Evolutionary conservation across 1,140 invertebrate genomes (phyloP).

Genomic region (Papilio xuthus): DNA sequence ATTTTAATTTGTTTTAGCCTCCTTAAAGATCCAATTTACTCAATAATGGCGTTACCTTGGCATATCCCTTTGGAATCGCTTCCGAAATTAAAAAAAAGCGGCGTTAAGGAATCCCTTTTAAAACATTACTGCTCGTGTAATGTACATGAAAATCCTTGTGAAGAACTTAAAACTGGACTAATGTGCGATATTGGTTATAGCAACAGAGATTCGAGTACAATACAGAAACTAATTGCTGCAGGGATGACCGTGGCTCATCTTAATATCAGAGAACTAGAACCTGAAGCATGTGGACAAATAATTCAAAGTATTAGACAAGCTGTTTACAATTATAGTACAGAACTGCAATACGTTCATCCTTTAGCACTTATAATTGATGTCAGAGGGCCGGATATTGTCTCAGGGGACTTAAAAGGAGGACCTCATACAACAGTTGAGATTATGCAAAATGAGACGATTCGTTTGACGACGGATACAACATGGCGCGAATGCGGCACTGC

Average conservation of each 20-base stretch:
- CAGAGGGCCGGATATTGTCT: constrained; percentile 74
- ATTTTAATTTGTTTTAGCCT: not conserved
- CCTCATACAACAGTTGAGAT: constrained; percentile 61
- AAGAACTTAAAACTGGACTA: constrained; percentile 75
- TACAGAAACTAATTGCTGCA: constrained; percentile 72
- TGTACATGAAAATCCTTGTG: constrained; percentile 67
- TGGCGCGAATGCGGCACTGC: constrained; percentile 73
- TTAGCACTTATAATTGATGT: constrained; percentile 76
- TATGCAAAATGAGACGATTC: constrained; percentile 56
- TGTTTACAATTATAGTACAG: constrained; percentile 75
- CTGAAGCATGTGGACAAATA: constrained; percentile 71
- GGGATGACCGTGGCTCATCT: constrained; percentile 76
- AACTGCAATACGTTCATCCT: constrained; percentile 76
- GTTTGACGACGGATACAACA: constrained; percentile 67
- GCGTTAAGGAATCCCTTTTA: constrained; percentile 56
- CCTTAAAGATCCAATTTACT: not conserved
- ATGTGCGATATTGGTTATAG: constrained; percentile 73
- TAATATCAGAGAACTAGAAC: constrained; percentile 70
- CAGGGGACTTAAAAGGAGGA: constrained; percentile 71
- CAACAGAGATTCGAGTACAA: constrained; percentile 66
- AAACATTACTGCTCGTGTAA: constrained; percentile 71
- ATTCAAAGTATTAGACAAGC: constrained; percentile 76
- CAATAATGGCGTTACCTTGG: constrained; percentile 70
- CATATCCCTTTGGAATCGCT: constrained; percentile 71
- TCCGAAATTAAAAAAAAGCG: constrained; percentile 52